These are phyloP conservation scores for Damaliscus lunatus DNA, from an alignment of 2,113 vertebrate species.

Conservation along the genomic window DNA sequence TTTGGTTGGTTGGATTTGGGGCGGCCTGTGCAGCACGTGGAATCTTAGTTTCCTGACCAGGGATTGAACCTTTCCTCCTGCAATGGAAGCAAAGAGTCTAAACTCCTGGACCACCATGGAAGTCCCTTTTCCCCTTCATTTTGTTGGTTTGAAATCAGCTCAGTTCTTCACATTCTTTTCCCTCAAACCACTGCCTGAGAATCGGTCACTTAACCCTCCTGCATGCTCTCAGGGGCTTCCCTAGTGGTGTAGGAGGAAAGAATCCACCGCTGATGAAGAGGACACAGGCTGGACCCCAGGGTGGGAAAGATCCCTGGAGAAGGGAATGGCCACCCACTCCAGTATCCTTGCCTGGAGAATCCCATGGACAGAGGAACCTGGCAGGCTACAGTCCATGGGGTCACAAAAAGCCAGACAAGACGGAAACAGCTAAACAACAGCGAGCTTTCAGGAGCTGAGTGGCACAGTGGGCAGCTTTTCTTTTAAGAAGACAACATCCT, in stretches of 20 bases:
- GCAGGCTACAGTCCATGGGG: not conserved
- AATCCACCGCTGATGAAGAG: fast-evolving
- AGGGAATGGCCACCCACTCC: not conserved
- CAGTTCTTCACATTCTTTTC: not conserved
- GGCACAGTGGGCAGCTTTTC: not conserved
- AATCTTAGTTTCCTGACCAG: not conserved
- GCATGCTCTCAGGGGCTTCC: not conserved
- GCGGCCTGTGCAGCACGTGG: fast-evolving
- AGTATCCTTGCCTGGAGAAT: not conserved
- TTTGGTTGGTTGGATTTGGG: not conserved
- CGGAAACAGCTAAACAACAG: fast-evolving
- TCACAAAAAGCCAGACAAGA: not conserved
- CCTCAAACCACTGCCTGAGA: not conserved
- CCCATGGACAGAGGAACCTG: not conserved
- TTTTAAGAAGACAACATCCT: not conserved
- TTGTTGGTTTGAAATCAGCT: not conserved
- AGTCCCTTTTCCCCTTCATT: not conserved
- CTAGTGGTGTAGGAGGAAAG: not conserved
- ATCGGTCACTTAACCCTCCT: not conserved
- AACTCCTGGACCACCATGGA: not conserved
- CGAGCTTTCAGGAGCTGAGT: too few relatives aligned
- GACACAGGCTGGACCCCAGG: not conserved
- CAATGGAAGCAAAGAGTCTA: not conserved
- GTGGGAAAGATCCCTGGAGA: not conserved
- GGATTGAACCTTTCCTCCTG: not conserved